These are phyloP conservation scores for Trachelus stipa DNA, from an alignment of 2,888 invertebrate genomes.

Conservation along the genomic window DNA sequence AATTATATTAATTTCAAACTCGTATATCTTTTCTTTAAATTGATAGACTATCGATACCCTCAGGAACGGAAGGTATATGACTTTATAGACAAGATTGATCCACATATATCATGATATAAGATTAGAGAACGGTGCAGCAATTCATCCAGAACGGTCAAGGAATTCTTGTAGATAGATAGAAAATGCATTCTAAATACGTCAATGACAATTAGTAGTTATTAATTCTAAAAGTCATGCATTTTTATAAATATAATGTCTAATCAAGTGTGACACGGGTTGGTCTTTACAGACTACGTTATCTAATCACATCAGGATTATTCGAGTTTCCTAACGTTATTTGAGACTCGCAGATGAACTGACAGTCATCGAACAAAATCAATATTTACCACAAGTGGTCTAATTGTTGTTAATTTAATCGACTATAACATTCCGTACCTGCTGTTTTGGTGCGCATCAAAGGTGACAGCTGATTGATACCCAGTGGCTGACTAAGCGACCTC, in stretches of 20 bases:
- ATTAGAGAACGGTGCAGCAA: not conserved
- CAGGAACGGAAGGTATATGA: not conserved
- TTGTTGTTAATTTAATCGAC: not conserved
- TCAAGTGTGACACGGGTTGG: not conserved
- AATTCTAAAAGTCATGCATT: not conserved
- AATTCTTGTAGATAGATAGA: not conserved
- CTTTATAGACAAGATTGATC: not conserved
- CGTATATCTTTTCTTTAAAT: not conserved
- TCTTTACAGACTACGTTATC: not conserved
- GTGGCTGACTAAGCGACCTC: constrained; percentile 78
- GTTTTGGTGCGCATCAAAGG: constrained; percentile 70
- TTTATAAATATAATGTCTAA: not conserved
- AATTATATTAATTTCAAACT: constrained; percentile 4
- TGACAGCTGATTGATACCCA: constrained; percentile 73
- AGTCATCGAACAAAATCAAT: not conserved
- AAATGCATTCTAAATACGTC: not conserved
- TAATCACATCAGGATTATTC: not conserved
- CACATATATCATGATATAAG: not conserved
- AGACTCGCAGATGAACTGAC: not conserved
- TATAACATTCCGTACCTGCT: constrained; percentile 59
- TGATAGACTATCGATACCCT: not conserved
- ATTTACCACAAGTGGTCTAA: not conserved
- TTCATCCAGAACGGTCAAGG: constrained; percentile 3
- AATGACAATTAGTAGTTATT: not conserved
- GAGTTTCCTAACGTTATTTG: not conserved